These are phyloP conservation scores for Coenonympha glycerion DNA, from an alignment of 2,888 invertebrate species.

Conservation along the genomic window DNA sequence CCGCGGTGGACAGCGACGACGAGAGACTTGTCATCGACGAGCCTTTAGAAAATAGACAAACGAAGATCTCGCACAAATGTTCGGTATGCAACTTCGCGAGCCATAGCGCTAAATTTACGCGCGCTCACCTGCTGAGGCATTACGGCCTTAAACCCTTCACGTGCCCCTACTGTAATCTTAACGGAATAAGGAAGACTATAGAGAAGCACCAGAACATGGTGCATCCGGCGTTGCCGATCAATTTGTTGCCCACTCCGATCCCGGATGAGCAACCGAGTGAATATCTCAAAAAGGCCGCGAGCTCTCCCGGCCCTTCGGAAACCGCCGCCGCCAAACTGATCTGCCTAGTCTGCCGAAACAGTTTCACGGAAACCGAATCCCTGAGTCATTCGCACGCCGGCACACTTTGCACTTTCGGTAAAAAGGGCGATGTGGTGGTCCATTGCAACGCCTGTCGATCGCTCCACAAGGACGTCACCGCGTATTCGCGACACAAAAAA, in stretches of 20 bases:
- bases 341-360: constrained; percentile 53
- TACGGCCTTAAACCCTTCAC: constrained; percentile 59
- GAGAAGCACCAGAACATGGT: constrained; percentile 41
- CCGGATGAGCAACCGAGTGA: constrained; percentile 32
- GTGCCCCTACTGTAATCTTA: constrained; percentile 58
- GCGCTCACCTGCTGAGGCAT: constrained; percentile 63
- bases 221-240: constrained; percentile 41
- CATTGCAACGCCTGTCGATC: constrained; percentile 62
- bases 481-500: constrained; percentile 53
- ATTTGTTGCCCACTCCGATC: constrained; percentile 27
- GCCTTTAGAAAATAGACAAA: constrained; percentile 22
- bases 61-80: constrained; percentile 35
- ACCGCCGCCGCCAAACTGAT: constrained; percentile 27
- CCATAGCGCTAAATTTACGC: constrained; percentile 35
- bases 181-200: constrained; percentile 40
- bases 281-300: constrained; percentile 14
- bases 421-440: constrained; percentile 52
- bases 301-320: constrained; percentile 9
- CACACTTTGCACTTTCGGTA: constrained; percentile 40
- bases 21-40: constrained; percentile 50
- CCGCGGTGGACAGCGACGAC: constrained; percentile 36
- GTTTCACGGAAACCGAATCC: constrained; percentile 33
- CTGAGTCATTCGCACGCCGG: constrained; percentile 41
- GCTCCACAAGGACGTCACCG: constrained; percentile 42
- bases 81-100: constrained; percentile 42